Conservation (phyloP, 2,888 invertebrate genomes). For the Micoletzkya japonica region DNA sequence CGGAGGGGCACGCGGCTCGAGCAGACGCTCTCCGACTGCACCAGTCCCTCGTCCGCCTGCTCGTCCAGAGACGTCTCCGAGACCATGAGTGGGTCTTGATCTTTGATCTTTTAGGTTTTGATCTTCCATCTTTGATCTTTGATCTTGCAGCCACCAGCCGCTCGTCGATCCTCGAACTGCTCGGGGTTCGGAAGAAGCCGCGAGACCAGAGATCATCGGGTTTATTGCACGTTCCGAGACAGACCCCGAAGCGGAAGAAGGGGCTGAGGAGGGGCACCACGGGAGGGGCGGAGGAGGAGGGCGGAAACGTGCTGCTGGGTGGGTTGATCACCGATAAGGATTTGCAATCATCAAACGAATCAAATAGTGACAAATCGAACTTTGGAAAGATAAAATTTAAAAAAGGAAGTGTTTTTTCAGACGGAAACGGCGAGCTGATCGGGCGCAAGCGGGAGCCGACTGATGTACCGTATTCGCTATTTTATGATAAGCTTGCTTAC, state of each 20-base stretch:
- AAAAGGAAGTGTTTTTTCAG: not conserved
- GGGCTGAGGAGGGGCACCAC: too few relatives aligned
- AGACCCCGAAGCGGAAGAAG: too few relatives aligned
- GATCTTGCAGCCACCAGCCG: constrained; percentile 51
- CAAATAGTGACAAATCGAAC: too few relatives aligned
- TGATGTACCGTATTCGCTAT: not conserved
- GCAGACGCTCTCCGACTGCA: constrained; percentile 45
- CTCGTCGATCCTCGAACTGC: constrained; percentile 57
- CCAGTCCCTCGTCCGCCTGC: constrained; percentile 58
- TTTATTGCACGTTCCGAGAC: constrained; percentile 26
- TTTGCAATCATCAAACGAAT: not conserved
- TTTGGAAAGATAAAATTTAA: not conserved
- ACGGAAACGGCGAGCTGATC: constrained; percentile 22
- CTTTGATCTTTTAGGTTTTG: not conserved
- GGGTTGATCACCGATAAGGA: not conserved
- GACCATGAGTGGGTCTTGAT: constrained; percentile 49
- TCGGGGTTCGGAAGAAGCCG: constrained; percentile 34
- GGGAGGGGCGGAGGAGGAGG: constrained; percentile 4
- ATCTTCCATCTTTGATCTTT: not conserved
- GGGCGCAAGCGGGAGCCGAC: constrained; percentile 19
- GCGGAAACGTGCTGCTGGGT: constrained; percentile 14
- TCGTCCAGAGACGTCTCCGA: constrained; percentile 57
- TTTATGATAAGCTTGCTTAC: too few relatives aligned
- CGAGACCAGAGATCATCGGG: not conserved
- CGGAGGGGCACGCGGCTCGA: constrained; percentile 29